Evolutionary conservation across 2,888 invertebrate species (phyloP), one percentile per base, ranked within the genome.

Genomic region (Pasiphila rectangulata): DNA sequence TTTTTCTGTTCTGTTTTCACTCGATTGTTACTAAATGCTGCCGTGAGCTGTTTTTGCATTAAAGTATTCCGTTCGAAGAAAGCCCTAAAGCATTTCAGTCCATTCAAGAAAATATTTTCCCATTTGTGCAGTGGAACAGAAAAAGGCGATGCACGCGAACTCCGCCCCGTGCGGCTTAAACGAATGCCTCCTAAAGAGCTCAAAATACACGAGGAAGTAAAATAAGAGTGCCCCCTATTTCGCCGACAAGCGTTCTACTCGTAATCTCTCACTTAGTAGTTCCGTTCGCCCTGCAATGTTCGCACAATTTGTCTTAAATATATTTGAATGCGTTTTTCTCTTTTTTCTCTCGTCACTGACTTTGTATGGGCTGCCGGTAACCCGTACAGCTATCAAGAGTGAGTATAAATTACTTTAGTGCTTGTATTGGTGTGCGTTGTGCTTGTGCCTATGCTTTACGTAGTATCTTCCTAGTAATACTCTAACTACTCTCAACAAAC

Each of bases 301-400:
- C 83, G 88, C 88, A 88, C 88, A 85, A 85, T 83, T 86, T 88
- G 84, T 88, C 87, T 84, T 86, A 86, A 87, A 81, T 88, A 85
- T 89, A 89, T 83, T 89, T 89, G 89, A 89, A 89, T 89, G 89
- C 89, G 89, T 88, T 89, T 89, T 89, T 86, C 80, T 87, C 84
- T 87, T 88, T 89, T 90, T 89, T 89, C 89, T 89, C 88, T 87
- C 85, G 90, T 90, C 89, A 91, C 90, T 91, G 90, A 91, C 91
- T 91, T 92, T 92, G 90, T 90, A 92, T 92, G 91, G 91, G 91
- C 90, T 86, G 91, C 91, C 90, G 90, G 92, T 91, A 89, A 91
- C 85, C 89, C 86, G 85, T 87, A 90, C 92, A 92, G 92, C 90
- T 76, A 81, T 90, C 79, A 91, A 90, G 91, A 92, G 92, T 92